These are phyloP conservation scores for Laticauda laticaudata DNA, from an alignment of 2,113 vertebrate species.

Conservation along the genomic window DNA sequence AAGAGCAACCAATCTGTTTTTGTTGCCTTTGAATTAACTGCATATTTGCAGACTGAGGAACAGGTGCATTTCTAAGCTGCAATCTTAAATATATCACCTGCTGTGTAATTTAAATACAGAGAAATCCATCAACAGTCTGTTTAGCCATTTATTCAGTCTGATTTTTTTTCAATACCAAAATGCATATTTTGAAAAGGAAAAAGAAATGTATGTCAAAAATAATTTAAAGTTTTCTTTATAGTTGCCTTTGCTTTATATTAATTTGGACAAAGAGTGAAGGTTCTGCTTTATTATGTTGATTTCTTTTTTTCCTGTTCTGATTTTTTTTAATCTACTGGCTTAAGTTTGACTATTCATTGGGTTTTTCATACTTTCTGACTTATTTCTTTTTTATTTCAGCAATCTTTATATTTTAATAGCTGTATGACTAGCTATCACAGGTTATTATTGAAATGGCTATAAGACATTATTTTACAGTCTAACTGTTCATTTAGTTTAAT, in stretches of 20 bases:
- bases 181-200: background rate
- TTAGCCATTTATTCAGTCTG: background rate
- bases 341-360: constrained; percentile 36
- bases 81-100: background rate
- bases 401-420: constrained; percentile 22
- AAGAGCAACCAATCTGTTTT: background rate
- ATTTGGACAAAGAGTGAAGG: background rate
- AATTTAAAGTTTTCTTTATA: background rate
- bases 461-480: constrained; percentile 39
- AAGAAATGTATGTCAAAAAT: background rate
- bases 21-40: background rate
- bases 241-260: background rate
- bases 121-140: background rate
- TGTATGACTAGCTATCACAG: constrained; percentile 31
- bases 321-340: constrained; percentile 2
- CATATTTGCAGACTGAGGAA: background rate
- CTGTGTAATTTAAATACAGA: background rate
- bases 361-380: background rate
- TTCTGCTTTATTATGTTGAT: background rate
- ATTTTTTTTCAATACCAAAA: background rate
- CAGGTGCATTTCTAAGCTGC: background rate
- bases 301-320: constrained; percentile 8
- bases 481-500: constrained; percentile 49
- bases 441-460: constrained; percentile 40
- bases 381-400: constrained; percentile 28